Evolutionary conservation across 1,140 invertebrate species (phyloP).

Genomic region (Rhagoletis zephyria): DNA sequence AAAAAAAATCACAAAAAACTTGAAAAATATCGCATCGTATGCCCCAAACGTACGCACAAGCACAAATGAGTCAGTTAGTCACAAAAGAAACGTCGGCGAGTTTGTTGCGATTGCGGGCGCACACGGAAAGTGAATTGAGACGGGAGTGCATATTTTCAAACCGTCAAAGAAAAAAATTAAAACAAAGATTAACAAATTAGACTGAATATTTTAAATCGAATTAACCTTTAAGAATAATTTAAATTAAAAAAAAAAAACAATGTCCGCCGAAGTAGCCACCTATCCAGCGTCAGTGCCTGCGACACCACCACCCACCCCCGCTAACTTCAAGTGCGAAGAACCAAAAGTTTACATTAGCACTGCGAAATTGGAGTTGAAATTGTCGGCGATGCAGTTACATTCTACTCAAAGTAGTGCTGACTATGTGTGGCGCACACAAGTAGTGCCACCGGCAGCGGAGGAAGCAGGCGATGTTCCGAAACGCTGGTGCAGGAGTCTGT

Average conservation of each 20-base stretch:
- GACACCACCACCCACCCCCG: conserved; percentile 55
- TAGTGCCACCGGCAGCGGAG: conserved; percentile 56
- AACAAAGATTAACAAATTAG: background rate
- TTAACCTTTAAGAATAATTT: background rate
- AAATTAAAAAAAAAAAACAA: conserved; percentile 42
- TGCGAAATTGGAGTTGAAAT: conserved; percentile 63
- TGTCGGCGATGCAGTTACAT: background rate
- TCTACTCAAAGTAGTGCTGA: background rate
- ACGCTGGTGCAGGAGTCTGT: background rate
- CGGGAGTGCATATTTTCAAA: background rate
- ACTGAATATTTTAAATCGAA: background rate
- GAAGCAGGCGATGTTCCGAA: background rate
- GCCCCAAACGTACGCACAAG: conserved; percentile 19
- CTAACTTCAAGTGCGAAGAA: conserved; percentile 52
- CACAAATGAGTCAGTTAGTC: conserved; percentile 51
- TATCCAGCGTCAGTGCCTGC: background rate
- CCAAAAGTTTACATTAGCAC: conserved; percentile 62
- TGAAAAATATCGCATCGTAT: background rate
- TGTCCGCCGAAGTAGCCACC: conserved; percentile 60
- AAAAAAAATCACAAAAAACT: conserved; percentile 11
- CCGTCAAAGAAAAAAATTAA: background rate
- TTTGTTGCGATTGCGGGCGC: background rate
- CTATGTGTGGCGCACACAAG: conserved; percentile 67
- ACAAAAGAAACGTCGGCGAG: conserved; percentile 52
- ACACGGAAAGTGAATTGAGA: background rate